Percentiles rank a stretch among this genome's conserved stretches.
phyloP scores from a whole-genome alignment of 1,140 invertebrate species.

The Philotrypesis tridentata region DNA sequence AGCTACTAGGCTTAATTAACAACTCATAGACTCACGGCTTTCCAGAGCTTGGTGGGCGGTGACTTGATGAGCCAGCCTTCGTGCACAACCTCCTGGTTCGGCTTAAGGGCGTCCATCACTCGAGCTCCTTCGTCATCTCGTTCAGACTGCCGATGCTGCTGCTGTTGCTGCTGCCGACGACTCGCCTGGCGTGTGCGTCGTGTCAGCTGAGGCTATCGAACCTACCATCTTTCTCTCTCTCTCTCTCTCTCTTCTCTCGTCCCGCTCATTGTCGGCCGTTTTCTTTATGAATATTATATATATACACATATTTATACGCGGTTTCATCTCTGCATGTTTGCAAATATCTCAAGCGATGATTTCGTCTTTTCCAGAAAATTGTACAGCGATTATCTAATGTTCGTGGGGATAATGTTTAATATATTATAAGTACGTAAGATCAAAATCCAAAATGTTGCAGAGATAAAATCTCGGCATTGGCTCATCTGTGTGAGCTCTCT shows the following conservation, averaged over 20 bases:
- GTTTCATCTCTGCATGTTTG: too few species aligned
- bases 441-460: too few species aligned
- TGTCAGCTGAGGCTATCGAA: constrained; percentile 50
- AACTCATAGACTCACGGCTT: constrained; percentile 82
- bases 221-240: neutral
- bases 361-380: too few species aligned
- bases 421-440: too few species aligned
- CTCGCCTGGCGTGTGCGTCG: neutral
- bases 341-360: too few species aligned
- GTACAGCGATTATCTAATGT: too few species aligned
- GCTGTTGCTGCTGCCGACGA: neutral
- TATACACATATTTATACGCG: neutral
- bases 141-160: neutral
- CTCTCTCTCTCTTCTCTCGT: neutral
- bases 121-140: constrained; percentile 56
- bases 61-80: constrained; percentile 95
- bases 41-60: constrained; percentile 90
- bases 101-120: constrained; percentile 58
- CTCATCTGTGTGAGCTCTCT: too few species aligned
- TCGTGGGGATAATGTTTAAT: too few species aligned
- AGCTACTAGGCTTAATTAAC: neutral
- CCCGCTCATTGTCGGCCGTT: neutral
- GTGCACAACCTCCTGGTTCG: constrained; percentile 79
- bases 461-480: too few species aligned
- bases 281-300: neutral